phyloP scores from a whole-genome alignment of 2,113 vertebrate genomes.

The Callorhinus ursinus region DNA sequence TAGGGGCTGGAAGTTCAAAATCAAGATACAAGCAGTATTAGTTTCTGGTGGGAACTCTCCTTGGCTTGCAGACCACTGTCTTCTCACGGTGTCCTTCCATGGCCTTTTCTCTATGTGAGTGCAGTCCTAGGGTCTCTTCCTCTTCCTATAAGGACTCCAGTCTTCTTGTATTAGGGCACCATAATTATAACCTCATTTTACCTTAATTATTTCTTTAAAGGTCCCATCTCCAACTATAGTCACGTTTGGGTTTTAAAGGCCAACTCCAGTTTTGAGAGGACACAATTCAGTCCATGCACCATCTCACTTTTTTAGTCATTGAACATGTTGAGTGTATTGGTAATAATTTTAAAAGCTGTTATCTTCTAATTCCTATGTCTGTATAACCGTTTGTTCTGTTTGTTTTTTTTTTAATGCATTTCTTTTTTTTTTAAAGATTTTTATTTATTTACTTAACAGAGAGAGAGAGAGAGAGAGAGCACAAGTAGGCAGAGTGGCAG shows the following conservation, averaged over 20 bases:
- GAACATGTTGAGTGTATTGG: not conserved
- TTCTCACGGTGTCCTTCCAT: not conserved
- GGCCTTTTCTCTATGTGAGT: not conserved
- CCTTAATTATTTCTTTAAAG: not conserved
- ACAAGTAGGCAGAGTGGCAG: too few relatives aligned
- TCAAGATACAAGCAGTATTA: not conserved
- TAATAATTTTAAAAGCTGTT: not conserved
- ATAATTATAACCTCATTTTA: not conserved
- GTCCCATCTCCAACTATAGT: not conserved
- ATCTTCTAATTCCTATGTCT: not conserved
- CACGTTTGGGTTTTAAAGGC: not conserved
- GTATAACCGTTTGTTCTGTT: not conserved
- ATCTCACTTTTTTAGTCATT: not conserved
- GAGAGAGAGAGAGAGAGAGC: too few relatives aligned
- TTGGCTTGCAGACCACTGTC: too few relatives aligned
- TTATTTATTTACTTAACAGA: too few relatives aligned
- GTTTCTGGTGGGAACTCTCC: not conserved
- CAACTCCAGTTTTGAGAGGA: not conserved
- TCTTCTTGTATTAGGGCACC: not conserved
- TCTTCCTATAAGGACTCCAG: not conserved
- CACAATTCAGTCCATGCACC: not conserved
- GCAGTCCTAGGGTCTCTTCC: too few relatives aligned
- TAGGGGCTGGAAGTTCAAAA: not conserved
- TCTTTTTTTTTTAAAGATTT: too few relatives aligned
- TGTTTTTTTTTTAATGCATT: not conserved